A percentile compares a stretch with the other conserved stretches of the same genome.
Conservation (phyloP, 2,797 vertebrate species). For the Acipenser ruthenus region DNA sequence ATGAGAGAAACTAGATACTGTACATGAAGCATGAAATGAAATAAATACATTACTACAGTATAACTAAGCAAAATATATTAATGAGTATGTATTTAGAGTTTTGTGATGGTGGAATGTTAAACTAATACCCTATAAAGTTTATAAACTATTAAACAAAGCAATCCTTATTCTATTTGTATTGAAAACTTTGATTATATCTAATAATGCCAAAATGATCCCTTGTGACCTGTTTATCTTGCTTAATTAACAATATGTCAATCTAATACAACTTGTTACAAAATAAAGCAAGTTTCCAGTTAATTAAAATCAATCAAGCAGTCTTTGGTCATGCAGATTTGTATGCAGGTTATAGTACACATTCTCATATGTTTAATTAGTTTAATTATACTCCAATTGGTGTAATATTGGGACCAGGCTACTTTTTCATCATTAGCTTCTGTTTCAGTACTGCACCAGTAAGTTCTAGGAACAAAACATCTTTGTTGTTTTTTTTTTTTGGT, state of each 20-base stretch:
- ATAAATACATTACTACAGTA: no score
- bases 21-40: neutral
- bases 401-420: slow-evolving; percentile 7
- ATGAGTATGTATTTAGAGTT: no score
- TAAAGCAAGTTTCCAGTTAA: slow-evolving; percentile 21
- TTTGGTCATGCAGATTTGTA: slow-evolving; percentile 12
- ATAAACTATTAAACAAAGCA: no score
- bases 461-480: no score
- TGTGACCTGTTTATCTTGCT: slow-evolving; percentile 16
- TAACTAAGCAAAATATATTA: no score
- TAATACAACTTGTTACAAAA: slow-evolving; percentile 21
- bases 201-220: slow-evolving; percentile 2
- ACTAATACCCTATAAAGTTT: no score
- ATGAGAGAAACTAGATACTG: no score
- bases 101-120: no score
- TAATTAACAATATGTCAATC: slow-evolving; percentile 21
- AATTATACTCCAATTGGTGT: slow-evolving; percentile 18
- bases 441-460: no score
- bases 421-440: neutral
- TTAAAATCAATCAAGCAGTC: slow-evolving; percentile 21
- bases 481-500: no score
- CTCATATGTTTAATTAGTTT: slow-evolving; percentile 13
- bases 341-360: slow-evolving; percentile 17
- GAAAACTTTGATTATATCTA: slow-evolving; percentile 6
- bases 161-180: no score